Evolutionary conservation across 2,888 invertebrate genomes (phyloP).

Genomic region (Xanthorhoe designata): DNA sequence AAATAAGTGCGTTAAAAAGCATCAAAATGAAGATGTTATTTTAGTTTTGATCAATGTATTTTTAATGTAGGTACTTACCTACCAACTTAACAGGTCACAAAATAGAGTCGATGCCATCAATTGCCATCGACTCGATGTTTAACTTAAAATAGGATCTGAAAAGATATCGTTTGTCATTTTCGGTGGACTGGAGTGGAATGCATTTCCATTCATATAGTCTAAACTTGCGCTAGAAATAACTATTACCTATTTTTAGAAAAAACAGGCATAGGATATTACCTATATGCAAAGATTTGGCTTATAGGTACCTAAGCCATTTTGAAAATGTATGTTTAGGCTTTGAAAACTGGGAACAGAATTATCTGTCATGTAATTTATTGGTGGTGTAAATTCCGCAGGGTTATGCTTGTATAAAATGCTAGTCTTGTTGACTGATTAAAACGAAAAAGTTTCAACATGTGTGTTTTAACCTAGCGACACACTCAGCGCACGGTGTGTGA

Average conservation of each 20-base stretch:
- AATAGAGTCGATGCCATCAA: too few relatives aligned
- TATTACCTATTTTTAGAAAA: background rate
- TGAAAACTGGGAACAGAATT: slow-evolving; percentile 17
- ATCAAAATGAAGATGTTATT: too few relatives aligned
- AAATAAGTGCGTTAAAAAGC: too few relatives aligned
- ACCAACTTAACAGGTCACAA: too few relatives aligned
- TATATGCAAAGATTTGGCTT: slow-evolving; percentile 16
- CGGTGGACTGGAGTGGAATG: too few relatives aligned
- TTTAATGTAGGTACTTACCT: too few relatives aligned
- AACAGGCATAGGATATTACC: background rate
- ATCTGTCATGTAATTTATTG: slow-evolving; percentile 9
- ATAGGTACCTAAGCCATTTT: slow-evolving; percentile 10
- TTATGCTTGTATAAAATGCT: slow-evolving; percentile 5
- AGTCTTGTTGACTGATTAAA: background rate
- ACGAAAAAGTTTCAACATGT: slow-evolving; percentile 13
- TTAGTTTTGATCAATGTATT: too few relatives aligned
- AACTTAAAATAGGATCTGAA: too few relatives aligned
- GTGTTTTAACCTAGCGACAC: slow-evolving; percentile 9
- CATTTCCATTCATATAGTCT: too few relatives aligned
- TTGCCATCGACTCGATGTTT: too few relatives aligned
- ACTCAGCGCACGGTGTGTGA: background rate
- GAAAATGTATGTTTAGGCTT: slow-evolving; percentile 9
- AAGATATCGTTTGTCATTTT: too few relatives aligned
- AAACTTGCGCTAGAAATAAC: too few relatives aligned
- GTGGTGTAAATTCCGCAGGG: slow-evolving; percentile 7